phyloP scores from a whole-genome alignment of 2,888 invertebrate genomes.

The Cephonodes hylas region DNA sequence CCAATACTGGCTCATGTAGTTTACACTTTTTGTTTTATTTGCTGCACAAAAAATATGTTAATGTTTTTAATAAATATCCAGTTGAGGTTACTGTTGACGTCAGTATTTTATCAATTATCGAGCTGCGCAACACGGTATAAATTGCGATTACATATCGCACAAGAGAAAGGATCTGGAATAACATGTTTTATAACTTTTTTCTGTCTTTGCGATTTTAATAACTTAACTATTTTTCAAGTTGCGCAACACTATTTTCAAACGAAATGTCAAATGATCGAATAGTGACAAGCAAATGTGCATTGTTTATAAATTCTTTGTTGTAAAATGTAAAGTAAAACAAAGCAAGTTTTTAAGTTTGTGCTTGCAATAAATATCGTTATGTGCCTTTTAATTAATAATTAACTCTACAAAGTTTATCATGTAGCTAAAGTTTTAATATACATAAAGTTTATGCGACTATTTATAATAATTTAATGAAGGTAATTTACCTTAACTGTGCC shows the following conservation, averaged over 20 bases:
- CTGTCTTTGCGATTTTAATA: slow-evolving; percentile 15
- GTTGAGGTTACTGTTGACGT: slow-evolving; percentile 21
- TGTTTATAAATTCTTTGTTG: slow-evolving; percentile 1
- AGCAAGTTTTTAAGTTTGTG: not conserved
- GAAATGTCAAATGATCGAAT: slow-evolving; percentile 30
- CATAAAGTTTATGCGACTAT: not conserved
- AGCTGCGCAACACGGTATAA: slow-evolving; percentile 43
- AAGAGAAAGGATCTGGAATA: slow-evolving; percentile 20
- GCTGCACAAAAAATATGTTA: slow-evolving; percentile 23
- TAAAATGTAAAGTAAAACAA: not conserved
- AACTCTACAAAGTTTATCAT: too few species aligned
- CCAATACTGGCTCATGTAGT: slow-evolving; percentile 44
- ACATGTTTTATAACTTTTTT: not conserved
- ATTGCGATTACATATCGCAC: slow-evolving; percentile 15
- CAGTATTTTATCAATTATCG: slow-evolving; percentile 26
- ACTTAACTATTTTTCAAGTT: slow-evolving; percentile 24
- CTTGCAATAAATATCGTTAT: not conserved
- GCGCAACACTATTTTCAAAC: slow-evolving; percentile 39
- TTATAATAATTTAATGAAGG: not conserved
- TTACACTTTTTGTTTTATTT: slow-evolving; percentile 31
- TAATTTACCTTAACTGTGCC: not conserved
- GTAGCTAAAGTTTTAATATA: too few species aligned
- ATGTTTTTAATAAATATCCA: slow-evolving; percentile 17
- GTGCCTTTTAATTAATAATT: too few species aligned
- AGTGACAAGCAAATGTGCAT: slow-evolving; percentile 1